Evolutionary conservation across 2,797 vertebrate genomes (phyloP).

Genomic region (Philypnodon macrostomus): DNA sequence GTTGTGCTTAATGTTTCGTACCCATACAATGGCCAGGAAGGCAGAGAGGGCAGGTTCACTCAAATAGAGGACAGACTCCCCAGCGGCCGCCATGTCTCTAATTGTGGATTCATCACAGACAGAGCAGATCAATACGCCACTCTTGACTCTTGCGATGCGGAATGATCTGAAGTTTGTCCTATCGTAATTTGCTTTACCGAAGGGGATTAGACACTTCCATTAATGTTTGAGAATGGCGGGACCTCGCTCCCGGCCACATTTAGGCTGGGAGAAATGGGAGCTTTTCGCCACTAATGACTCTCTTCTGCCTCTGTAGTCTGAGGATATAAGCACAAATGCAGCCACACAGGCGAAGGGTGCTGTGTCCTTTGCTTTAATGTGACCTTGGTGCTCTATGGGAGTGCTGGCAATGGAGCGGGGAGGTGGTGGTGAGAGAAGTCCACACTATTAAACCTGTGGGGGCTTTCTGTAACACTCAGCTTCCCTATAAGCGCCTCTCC

Average conservation of each 20-base stretch:
- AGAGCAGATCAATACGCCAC: slow-evolving; percentile 70
- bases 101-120: slow-evolving; percentile 77
- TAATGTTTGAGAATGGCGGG: slow-evolving; percentile 46
- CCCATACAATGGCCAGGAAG: slow-evolving; percentile 48
- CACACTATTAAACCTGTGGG: slow-evolving; percentile 58
- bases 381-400: slow-evolving; percentile 67
- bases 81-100: slow-evolving; percentile 63
- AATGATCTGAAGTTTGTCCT: slow-evolving; percentile 74
- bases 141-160: slow-evolving; percentile 59
- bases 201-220: slow-evolving; percentile 67
- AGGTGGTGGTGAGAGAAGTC: slow-evolving; percentile 50
- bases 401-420: slow-evolving; percentile 43
- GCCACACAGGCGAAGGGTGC: slow-evolving; percentile 15
- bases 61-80: slow-evolving; percentile 68
- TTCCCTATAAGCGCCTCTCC: slow-evolving; percentile 40
- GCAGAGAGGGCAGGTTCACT: slow-evolving; percentile 61
- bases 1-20: slow-evolving; percentile 53
- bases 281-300: slow-evolving; percentile 44
- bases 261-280: slow-evolving; percentile 22
- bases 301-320: slow-evolving; percentile 38
- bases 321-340: slow-evolving; percentile 14
- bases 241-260: slow-evolving; percentile 36
- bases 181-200: slow-evolving; percentile 65
- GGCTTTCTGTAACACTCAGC: slow-evolving; percentile 54
- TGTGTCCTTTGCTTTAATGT: slow-evolving; percentile 59